Evolutionary conservation across 1,140 invertebrate species (phyloP), one percentile per base, ranked within the genome.

Genomic region (Bicyclus anynana): DNA sequence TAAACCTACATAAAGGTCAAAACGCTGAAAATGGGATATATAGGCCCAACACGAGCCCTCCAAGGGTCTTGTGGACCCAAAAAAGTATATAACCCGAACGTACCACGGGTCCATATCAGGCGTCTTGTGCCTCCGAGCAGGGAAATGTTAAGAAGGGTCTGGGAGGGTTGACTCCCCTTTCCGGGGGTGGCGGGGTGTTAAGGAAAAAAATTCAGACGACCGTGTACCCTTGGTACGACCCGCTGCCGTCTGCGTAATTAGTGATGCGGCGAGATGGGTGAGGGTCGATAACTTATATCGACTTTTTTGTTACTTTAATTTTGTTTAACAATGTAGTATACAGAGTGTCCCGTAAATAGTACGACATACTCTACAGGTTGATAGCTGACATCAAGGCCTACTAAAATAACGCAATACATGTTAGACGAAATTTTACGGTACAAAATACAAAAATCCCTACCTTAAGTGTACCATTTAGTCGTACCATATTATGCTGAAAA

Each of bases 101-200:
- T 82, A 80, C 80, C 75, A 82, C 74, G 79, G 76, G 62, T 64
- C 67, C 84, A 85, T 87, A 87, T 84, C 84, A 72, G 74, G 75
- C 79, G 74, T 86, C 82, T 87, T 86, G 81, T 81, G 77, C 78
- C 77, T 81, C 67, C 65, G 72, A 82, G 74, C 83, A 81, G 80
- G 80, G 80, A 76, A 86, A 84, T 80, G 78, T 81, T 86, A 86
- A 83, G 83, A 84, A 87, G 83, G 83, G 84, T 84, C 76, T 71
- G 81, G 78, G 78, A 67, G 77, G 76, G 62, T 65, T 67, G 37
- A 40, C 66, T 63, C 71, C 68, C 74, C 73, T 71, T 72, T 74
- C 79, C 73, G 72, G 77, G 80, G 81, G 80, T 66, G 70, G 62
- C 38, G n/a, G 68, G 77, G 76, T 63, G 77, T 77, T 67, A 72